These are phyloP conservation scores for Nannoperca obscura DNA, from an alignment of 2,797 vertebrate genomes.

Conservation along the genomic window DNA sequence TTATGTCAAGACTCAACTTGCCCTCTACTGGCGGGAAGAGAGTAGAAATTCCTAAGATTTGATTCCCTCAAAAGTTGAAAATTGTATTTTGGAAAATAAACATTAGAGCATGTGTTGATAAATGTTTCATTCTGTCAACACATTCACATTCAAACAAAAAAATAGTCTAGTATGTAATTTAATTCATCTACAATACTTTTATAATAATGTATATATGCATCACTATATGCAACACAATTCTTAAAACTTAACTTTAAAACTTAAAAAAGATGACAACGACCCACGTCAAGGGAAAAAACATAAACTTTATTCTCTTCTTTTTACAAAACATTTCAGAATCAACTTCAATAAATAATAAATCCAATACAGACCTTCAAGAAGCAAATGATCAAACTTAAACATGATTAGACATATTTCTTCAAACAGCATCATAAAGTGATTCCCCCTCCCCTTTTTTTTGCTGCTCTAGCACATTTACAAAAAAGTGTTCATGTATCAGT, in stretches of 20 bases:
- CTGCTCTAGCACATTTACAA: constrained; percentile 79
- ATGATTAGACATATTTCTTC: constrained; percentile 69
- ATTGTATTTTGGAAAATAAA: neutral
- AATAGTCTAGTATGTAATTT: neutral
- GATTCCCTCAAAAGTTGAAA: neutral
- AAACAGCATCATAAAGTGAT: constrained; percentile 55
- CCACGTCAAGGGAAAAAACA: constrained; percentile 77
- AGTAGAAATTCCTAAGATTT: neutral
- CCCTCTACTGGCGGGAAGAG: constrained; percentile 59
- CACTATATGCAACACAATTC: neutral
- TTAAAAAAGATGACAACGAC: constrained; percentile 17
- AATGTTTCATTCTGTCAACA: neutral
- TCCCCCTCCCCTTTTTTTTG: constrained; percentile 57
- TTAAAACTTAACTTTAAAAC: neutral
- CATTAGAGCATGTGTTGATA: too few relatives aligned
- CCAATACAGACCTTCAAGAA: constrained; percentile 76
- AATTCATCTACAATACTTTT: neutral
- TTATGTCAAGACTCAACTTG: neutral
- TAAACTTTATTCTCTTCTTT: constrained; percentile 82
- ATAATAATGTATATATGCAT: neutral
- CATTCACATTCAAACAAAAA: neutral
- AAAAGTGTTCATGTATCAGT: constrained; percentile 34
- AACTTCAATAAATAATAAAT: constrained; percentile 78
- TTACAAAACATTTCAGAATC: constrained; percentile 87
- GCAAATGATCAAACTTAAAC: constrained; percentile 75